Evolutionary conservation across 2,797 vertebrate species (phyloP).

Genomic region (Labroides dimidiatus): DNA sequence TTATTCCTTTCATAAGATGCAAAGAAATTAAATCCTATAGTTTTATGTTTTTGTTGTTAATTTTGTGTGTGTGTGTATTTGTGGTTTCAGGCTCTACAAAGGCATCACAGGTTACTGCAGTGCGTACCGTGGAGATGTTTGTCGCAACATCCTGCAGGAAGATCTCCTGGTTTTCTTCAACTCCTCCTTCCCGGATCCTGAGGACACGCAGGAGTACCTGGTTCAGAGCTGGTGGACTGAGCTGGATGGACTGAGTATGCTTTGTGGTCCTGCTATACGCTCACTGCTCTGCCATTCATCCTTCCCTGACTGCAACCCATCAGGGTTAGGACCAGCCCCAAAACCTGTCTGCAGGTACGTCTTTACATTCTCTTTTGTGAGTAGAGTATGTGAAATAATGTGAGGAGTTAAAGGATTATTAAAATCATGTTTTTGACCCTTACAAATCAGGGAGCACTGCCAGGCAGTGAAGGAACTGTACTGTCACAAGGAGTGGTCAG

Average conservation of each 20-base stretch:
- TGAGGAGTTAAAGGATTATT: neutral
- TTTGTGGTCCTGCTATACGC: conserved; percentile 88
- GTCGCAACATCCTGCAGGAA: conserved; percentile 81
- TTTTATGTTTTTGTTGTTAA: neutral
- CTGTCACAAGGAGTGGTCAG: conserved; percentile 93
- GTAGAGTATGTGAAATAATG: neutral
- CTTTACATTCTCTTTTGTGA: neutral
- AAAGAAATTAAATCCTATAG: no score
- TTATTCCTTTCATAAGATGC: no score
- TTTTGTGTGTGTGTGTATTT: neutral
- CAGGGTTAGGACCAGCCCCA: conserved; percentile 87
- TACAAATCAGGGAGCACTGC: conserved; percentile 90
- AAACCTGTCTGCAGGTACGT: conserved; percentile 94
- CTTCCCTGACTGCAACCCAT: conserved; percentile 93
- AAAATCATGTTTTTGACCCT: conserved; percentile 6
- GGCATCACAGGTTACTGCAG: conserved; percentile 91
- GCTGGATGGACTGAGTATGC: conserved; percentile 85
- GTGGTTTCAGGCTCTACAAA: conserved; percentile 86
- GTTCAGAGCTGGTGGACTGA: conserved; percentile 89
- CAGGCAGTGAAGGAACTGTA: conserved; percentile 95
- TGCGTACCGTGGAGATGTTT: conserved; percentile 91
- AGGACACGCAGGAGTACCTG: conserved; percentile 92
- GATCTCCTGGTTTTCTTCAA: conserved; percentile 94
- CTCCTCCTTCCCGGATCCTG: conserved; percentile 88
- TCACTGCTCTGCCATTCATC: conserved; percentile 91